A percentile compares a stretch with the other conserved stretches of the same genome.
Evolutionary conservation across 2,113 vertebrate genomes (phyloP).

Genomic region (Stigmatopora argus): DNA sequence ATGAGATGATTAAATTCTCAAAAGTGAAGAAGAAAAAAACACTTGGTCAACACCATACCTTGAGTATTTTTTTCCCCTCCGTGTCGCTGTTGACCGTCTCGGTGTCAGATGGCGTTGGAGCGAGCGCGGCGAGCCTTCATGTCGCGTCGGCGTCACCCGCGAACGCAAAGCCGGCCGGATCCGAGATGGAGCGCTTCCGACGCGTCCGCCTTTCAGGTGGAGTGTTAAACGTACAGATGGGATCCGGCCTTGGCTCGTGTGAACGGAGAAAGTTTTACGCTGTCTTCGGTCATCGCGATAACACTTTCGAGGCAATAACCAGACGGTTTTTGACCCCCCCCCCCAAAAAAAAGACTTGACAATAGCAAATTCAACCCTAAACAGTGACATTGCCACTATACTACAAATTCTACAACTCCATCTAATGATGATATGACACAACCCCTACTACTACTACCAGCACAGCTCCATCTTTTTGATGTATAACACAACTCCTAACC

Average conservation of each 20-base stretch:
- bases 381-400: too few species aligned
- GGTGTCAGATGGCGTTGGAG: constrained; percentile 29
- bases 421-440: too few species aligned
- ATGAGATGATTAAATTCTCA: constrained; percentile 7
- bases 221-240: constrained; percentile 22
- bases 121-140: constrained; percentile 32
- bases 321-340: too few species aligned
- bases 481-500: too few species aligned
- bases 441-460: too few species aligned
- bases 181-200: constrained; percentile 44
- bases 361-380: too few species aligned
- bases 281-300: too few species aligned
- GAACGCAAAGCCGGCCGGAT: constrained; percentile 37
- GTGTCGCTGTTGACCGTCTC: constrained; percentile 14
- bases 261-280: too few species aligned
- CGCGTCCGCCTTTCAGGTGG: constrained; percentile 34
- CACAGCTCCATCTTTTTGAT: too few species aligned
- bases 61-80: not conserved
- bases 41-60: constrained; percentile 33
- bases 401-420: too few species aligned
- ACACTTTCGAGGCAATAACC: too few species aligned
- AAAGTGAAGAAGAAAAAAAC: constrained; percentile 6
- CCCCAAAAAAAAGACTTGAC: too few species aligned
- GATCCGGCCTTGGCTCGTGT: constrained; percentile 11
- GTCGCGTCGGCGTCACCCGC: constrained; percentile 59